phyloP scores from a whole-genome alignment of 2,113 vertebrate species.

The Odontophorus gujanensis region DNA sequence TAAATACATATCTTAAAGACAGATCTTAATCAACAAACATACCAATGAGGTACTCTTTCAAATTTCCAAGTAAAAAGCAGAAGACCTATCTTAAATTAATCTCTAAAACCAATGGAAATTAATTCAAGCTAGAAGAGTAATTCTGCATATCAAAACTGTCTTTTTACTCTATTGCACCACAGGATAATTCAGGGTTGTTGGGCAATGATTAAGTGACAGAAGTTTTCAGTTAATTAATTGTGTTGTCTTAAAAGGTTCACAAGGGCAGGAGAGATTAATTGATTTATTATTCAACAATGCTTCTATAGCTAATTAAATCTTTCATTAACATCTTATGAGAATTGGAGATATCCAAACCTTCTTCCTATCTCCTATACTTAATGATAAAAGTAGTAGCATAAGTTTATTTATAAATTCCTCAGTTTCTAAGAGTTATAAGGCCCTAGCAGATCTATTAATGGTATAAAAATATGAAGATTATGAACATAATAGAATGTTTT shows the following conservation, averaged over 20 bases:
- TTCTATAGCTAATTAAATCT: slow-evolving; percentile 41
- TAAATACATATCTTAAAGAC: not conserved
- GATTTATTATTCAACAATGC: slow-evolving; percentile 24
- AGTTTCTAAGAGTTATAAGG: not conserved
- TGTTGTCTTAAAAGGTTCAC: not conserved
- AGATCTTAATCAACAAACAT: not conserved
- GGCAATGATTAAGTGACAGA: slow-evolving; percentile 22
- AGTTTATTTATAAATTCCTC: not conserved
- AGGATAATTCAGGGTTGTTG: not conserved
- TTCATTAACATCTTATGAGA: slow-evolving; percentile 23
- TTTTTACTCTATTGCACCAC: not conserved
- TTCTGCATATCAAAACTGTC: not conserved
- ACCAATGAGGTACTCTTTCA: not conserved
- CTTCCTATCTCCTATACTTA: not conserved
- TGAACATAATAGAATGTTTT: not conserved
- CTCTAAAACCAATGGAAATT: not conserved
- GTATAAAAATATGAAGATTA: not conserved
- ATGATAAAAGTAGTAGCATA: not conserved
- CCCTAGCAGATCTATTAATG: not conserved
- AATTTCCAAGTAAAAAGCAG: not conserved
- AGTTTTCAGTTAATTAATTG: slow-evolving; percentile 38
- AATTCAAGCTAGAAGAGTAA: slow-evolving; percentile 1
- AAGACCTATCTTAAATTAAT: not conserved
- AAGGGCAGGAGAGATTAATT: slow-evolving; percentile 35
- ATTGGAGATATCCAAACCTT: not conserved